phyloP scores from a whole-genome alignment of 2,888 invertebrate genomes.

The Merodon equestris region DNA sequence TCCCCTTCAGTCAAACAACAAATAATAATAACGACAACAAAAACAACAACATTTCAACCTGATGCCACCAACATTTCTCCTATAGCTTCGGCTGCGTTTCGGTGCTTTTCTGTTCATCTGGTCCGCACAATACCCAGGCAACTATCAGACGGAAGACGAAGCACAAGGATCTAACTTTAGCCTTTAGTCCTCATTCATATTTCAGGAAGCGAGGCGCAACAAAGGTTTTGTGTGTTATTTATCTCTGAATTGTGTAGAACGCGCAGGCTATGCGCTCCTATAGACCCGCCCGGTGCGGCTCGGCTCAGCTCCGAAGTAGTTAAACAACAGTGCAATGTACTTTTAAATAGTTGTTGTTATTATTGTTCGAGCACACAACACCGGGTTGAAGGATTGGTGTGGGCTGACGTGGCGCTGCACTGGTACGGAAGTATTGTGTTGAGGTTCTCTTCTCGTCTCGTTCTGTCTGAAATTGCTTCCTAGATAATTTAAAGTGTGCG shows the following conservation, averaged over 20 bases:
- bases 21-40: conserved; percentile 38
- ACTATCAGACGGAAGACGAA: conserved; percentile 21
- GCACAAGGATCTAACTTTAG: conserved; percentile 64
- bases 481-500: conserved; percentile 69
- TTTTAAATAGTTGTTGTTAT: conserved; percentile 68
- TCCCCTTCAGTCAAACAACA: conserved; percentile 21
- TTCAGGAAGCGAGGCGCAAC: conserved; percentile 66
- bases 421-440: conserved; percentile 25
- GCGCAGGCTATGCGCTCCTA: conserved; percentile 24
- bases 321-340: conserved; percentile 67
- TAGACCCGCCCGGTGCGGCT: too few relatives aligned
- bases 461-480: conserved; percentile 62
- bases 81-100: conserved; percentile 57
- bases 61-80: conserved; percentile 25
- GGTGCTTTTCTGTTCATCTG: conserved; percentile 68
- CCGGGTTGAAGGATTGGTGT: too few relatives aligned
- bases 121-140: conserved; percentile 40
- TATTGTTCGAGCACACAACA: conserved; percentile 35
- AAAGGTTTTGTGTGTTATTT: conserved; percentile 60
- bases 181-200: conserved; percentile 64
- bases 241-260: conserved; percentile 41
- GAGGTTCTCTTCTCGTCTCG: conserved; percentile 16
- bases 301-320: conserved; percentile 24
- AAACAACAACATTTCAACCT: conserved; percentile 57
- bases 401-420: not conserved